phyloP scores from a whole-genome alignment of 2,797 vertebrate genomes.

The Ispidina lecontei region DNA sequence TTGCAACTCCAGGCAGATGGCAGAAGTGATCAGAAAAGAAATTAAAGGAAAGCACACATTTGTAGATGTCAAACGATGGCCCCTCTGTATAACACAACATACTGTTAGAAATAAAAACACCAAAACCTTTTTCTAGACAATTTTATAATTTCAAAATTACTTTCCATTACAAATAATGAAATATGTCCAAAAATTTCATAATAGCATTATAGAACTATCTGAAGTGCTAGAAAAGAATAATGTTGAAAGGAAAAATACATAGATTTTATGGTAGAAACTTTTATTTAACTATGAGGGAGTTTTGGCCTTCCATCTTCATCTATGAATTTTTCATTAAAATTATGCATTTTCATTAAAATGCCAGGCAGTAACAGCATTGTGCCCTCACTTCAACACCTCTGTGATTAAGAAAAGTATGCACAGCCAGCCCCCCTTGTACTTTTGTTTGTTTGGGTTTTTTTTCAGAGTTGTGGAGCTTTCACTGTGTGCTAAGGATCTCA shows the following conservation, averaged over 20 bases:
- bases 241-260: neutral
- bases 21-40: neutral
- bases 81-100: neutral
- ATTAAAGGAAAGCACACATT: neutral
- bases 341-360: neutral
- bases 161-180: neutral
- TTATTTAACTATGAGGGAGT: neutral
- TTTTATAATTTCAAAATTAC: neutral
- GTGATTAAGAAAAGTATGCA: neutral
- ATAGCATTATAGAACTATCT: neutral
- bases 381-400: neutral
- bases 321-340: neutral
- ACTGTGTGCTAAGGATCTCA: neutral
- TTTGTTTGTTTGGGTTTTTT: neutral
- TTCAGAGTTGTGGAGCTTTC: neutral
- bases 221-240: neutral
- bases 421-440: too few relatives aligned
- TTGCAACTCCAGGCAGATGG: neutral
- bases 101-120: neutral
- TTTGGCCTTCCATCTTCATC: neutral
- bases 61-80: neutral
- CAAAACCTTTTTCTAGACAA: neutral
- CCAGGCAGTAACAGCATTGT: neutral
- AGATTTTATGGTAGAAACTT: neutral
- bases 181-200: neutral